Evolutionary conservation across 2,888 invertebrate genomes (phyloP), one percentile per base, ranked within the genome.

Genomic region (Melanotus villosus): DNA sequence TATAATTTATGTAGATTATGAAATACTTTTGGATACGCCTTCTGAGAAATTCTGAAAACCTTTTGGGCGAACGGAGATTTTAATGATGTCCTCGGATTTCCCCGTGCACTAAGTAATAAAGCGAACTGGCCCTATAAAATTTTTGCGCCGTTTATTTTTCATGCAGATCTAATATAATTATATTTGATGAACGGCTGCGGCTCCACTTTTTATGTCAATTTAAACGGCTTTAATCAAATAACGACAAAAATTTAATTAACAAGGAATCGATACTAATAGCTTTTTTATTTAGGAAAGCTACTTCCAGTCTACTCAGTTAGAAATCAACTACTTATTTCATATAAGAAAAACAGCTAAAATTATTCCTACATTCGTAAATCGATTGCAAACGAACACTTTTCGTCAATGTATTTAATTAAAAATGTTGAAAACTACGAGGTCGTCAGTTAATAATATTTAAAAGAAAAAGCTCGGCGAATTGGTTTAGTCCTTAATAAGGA

Each of bases 181-280:
- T 57, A 41, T 57, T 63, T 67, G 66, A 70, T 52, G 63, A 64
- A 68, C 59, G 68, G 56, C 57, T 63, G 57, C 66, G 60, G 62
- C 62, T 50, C 41, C 56, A 65, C 50, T 70, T 70, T 73, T 71
- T 57, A 63, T 71, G 69, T 69, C 65, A 65, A 63, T 69, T 66
- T 71, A 66, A 65, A 64, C 54, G 70, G 65, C 68, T 67, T 70
- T 70, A 67, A 72, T 72, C 67, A 41, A 69, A 69, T 71, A 66
- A 59, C 21, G 56, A 45, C 52, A 52, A 47, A 60, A 68, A 64
- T 64, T 57, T 41, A 58, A 52, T 68, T 64, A 63, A 60, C 50
- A 38, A 57, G 36, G 26, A 57, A 52, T 59, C 58, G 65, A 57
- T 65, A 58, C 47, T 65, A 58, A 65, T 65, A 18, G 36, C 47